Evolutionary conservation across 30 jellyfish, hydroid and myxozoan species (phyloP).

Genomic region (Mastigias papua): DNA sequence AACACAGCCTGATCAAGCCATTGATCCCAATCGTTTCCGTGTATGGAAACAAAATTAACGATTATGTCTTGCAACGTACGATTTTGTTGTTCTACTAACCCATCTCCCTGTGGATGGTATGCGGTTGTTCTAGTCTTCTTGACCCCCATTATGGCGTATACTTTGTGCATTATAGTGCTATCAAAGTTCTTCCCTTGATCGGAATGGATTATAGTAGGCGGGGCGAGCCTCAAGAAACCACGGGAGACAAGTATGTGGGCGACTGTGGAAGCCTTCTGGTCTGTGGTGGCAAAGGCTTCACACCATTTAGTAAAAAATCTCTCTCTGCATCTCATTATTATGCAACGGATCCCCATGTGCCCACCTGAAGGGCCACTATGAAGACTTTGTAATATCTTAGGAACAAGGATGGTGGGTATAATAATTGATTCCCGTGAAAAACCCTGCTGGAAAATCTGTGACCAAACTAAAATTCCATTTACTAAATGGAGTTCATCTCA

Average conservation of each 20-base stretch:
- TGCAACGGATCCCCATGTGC: slow-evolving; percentile 2
- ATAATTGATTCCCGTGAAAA: background rate
- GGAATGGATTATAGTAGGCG: slow-evolving; percentile 29
- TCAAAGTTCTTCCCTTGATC: slow-evolving; percentile 51
- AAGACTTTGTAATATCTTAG: slow-evolving; percentile 13
- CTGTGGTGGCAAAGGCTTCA: background rate
- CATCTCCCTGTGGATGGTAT: slow-evolving; percentile 31
- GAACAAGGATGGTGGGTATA: background rate
- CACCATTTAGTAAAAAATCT: slow-evolving; percentile 34
- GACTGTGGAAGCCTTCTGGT: slow-evolving; percentile 28
- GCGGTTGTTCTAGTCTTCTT: background rate
- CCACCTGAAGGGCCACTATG: slow-evolving; percentile 43
- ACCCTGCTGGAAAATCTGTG: background rate
- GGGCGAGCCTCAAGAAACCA: slow-evolving; percentile 24
- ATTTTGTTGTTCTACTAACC: slow-evolving; percentile 38
- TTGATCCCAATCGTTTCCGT: slow-evolving; percentile 5
- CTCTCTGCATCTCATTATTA: background rate
- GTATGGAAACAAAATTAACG: slow-evolving; percentile 5
- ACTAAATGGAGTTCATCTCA: background rate
- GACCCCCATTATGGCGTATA: background rate
- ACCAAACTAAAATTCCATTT: background rate
- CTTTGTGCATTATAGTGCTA: slow-evolving; percentile 32
- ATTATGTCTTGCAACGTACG: slow-evolving; percentile 8
- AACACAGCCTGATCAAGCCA: slow-evolving; percentile 29
- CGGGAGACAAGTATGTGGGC: slow-evolving; percentile 35